Base-by-base conservation (phyloP, 2,888 invertebrate species). In the Nasonovia ribisnigri region DNA sequence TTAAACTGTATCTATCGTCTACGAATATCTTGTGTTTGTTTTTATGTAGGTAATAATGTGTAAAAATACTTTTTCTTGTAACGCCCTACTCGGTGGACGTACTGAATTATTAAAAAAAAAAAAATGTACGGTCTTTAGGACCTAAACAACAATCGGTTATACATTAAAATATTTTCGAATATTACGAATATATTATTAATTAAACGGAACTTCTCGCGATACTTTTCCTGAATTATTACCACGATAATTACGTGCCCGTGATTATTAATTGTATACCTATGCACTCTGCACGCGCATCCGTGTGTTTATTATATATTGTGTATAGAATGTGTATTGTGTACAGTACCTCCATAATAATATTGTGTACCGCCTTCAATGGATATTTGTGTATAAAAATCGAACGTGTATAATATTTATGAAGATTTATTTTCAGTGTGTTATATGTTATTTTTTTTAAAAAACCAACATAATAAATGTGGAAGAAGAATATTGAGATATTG, bases 361-460 rank as follows among this genome's bases (percentile, higher is more conserved):
- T 84, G 13, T 86, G 46, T 86, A 77, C 48, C 29, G 5, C n/a
- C 87, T 87, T 29, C 57, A 42, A 29, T 20, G 46, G 67, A 67
- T 36, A 90, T 48, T 90, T 77, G 43, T 88, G 77, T 88, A 77
- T n/a, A 54, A 54, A 51, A 54, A 48, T 43, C 42, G 54, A 77
- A 77, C 54, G 88, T 92, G 87, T 67, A 54, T 87, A 87, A 92
- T 92, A 92, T 92, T 84, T 89, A 57, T 60, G 54, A 84, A 93
- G 84, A 88, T 84, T 89, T 93, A 93, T 93, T 90, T 93, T 93
- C 90, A 84, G 93, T 90, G 93, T 93, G 89, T 93, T 90, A 93
- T 16, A 93, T 93, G 77, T 84, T 93, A 84, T 90, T 89, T 60
- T 93, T 89, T 92, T 60, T 51, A 43, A 84, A 54, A 92, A 86